phyloP scores from a whole-genome alignment of 2,888 invertebrate genomes.

The Nasonia oneida region DNA sequence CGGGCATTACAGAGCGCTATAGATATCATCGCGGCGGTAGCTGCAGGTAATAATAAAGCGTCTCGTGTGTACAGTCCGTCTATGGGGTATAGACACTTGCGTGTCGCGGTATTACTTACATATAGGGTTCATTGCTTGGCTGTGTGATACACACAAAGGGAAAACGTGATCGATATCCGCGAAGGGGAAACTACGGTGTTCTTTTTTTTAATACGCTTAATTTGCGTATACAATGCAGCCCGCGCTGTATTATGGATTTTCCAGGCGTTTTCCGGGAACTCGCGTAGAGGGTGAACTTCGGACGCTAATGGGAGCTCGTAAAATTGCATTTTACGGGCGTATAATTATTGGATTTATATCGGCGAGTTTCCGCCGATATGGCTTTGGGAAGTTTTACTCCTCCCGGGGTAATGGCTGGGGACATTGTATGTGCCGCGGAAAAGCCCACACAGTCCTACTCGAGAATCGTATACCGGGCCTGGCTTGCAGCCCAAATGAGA shows the following conservation, averaged over 20 bases:
- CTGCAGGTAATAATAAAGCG: constrained; percentile 29
- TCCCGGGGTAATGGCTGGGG: not conserved
- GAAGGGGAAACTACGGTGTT: not conserved
- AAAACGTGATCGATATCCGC: not conserved
- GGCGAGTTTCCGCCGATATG: not conserved
- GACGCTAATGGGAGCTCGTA: not conserved
- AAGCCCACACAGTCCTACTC: not conserved
- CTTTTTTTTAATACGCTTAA: not conserved
- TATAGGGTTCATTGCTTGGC: not conserved
- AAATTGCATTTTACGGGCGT: not conserved
- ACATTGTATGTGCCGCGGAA: constrained; percentile 2
- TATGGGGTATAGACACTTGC: not conserved
- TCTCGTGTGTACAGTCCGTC: not conserved
- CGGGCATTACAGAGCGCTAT: not conserved
- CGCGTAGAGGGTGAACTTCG: not conserved
- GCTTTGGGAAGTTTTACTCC: not conserved
- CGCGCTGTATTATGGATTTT: not conserved
- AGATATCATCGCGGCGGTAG: not conserved
- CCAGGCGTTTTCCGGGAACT: not conserved
- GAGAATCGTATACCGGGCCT: constrained; percentile 31
- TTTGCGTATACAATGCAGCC: not conserved
- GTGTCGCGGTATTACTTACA: not conserved
- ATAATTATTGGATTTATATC: not conserved
- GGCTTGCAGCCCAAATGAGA: constrained; percentile 59
- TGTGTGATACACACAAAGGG: not conserved